Conservation (phyloP, 2,797 vertebrate genomes). For the Sebastes melanostomus region DNA sequence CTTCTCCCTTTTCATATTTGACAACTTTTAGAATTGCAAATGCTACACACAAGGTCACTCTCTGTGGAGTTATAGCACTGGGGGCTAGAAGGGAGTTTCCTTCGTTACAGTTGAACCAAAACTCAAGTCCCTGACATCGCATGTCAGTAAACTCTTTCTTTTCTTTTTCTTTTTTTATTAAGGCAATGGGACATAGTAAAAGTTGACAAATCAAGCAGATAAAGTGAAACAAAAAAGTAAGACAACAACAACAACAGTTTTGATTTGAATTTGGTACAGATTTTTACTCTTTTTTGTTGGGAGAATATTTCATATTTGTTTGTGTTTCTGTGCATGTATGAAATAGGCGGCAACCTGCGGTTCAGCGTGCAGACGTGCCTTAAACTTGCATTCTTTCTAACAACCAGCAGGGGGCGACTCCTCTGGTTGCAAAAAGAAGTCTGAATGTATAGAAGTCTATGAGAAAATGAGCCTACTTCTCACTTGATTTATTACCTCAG, state of each 20-base stretch:
- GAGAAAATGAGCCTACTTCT: no score
- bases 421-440: no score
- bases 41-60: neutral
- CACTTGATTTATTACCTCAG: no score
- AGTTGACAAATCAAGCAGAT: neutral
- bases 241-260: neutral
- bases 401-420: no score
- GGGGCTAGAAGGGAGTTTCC: neutral
- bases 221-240: neutral
- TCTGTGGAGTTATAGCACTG: neutral
- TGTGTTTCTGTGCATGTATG: neutral
- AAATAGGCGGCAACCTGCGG: neutral
- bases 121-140: neutral
- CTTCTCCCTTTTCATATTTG: conserved; percentile 6
- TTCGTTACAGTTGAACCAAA: neutral
- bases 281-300: neutral
- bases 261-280: neutral
- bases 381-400: no score
- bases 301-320: neutral
- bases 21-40: conserved; percentile 38
- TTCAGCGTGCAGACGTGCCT: no score
- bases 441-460: no score
- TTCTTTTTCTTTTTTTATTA: neutral
- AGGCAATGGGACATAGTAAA: neutral
- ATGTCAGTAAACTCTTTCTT: neutral